A percentile compares a stretch with the other conserved stretches of the same genome.
These are phyloP conservation scores for Philopotamus ludificatus DNA, from an alignment of 1,140 invertebrate species.

Conservation along the genomic window DNA sequence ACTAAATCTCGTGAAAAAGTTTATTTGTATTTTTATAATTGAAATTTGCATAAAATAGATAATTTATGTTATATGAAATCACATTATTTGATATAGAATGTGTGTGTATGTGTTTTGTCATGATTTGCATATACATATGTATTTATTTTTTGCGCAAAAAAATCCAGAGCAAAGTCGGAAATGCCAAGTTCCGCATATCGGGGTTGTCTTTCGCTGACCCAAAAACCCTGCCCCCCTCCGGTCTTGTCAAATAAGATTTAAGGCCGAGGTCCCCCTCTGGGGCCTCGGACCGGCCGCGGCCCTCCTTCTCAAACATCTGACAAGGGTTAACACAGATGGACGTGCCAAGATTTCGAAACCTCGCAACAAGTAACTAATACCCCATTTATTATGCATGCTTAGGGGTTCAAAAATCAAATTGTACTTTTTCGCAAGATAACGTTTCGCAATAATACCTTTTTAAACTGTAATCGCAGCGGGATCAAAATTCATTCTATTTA, in stretches of 20 bases:
- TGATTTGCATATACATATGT: background rate
- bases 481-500: too few species aligned
- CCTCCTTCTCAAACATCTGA: slow-evolving; percentile 23
- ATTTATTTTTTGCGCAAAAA: background rate
- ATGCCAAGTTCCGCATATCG: slow-evolving; percentile 24
- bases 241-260: slow-evolving; percentile 42
- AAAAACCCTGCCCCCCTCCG: slow-evolving; percentile 39
- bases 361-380: slow-evolving; percentile 37
- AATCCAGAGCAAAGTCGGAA: background rate
- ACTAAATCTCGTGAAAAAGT: too few species aligned
- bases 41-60: too few species aligned
- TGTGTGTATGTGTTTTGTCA: too few species aligned
- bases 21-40: too few species aligned
- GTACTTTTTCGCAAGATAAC: too few species aligned
- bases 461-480: too few species aligned
- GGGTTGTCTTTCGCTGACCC: slow-evolving; percentile 36
- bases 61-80: too few species aligned
- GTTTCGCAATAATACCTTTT: too few species aligned
- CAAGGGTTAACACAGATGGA: slow-evolving; percentile 41
- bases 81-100: too few species aligned
- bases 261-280: slow-evolving; percentile 25
- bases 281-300: slow-evolving; percentile 10
- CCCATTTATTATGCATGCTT: slow-evolving; percentile 23
- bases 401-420: slow-evolving; percentile 6
- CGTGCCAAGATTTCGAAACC: slow-evolving; percentile 41